Evolutionary conservation across 1,140 invertebrate genomes (phyloP).

Genomic region (Brachionus sp.): DNA sequence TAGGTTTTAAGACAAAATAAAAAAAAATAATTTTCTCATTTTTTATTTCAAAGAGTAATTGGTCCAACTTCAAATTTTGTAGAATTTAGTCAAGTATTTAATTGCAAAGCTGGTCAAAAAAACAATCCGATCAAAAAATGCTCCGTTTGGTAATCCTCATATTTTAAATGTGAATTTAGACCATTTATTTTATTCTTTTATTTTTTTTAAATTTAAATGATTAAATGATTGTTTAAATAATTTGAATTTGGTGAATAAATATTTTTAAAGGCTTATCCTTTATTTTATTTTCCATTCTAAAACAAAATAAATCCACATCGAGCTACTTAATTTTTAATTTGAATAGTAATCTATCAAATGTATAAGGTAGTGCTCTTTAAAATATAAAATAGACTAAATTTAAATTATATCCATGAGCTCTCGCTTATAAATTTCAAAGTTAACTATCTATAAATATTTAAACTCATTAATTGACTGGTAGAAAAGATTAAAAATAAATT

Average conservation of each 20-base stretch:
- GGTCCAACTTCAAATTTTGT: conserved; percentile 41
- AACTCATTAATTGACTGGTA: background rate
- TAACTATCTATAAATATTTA: background rate
- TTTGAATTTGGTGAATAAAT: background rate
- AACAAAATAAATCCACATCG: background rate
- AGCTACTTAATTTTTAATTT: conserved; percentile 1
- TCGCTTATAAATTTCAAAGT: background rate
- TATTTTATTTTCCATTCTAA: background rate
- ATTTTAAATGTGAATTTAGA: background rate
- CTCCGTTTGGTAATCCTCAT: conserved; percentile 14
- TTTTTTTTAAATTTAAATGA: conserved; percentile 8
- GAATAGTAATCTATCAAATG: background rate
- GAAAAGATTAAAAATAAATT: background rate
- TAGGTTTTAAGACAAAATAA: conserved; percentile 49
- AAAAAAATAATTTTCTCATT: background rate
- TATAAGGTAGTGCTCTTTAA: background rate
- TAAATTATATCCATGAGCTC: background rate
- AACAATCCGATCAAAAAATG: conserved; percentile 46
- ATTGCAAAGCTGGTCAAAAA: background rate
- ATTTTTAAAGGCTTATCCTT: conserved; percentile 12
- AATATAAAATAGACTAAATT: background rate
- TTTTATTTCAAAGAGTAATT: conserved; percentile 4
- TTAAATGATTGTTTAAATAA: background rate
- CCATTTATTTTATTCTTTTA: background rate
- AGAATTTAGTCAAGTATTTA: conserved; percentile 36